Conservation (phyloP, 2,113 vertebrate species). For the Seriola dumerili region DNA sequence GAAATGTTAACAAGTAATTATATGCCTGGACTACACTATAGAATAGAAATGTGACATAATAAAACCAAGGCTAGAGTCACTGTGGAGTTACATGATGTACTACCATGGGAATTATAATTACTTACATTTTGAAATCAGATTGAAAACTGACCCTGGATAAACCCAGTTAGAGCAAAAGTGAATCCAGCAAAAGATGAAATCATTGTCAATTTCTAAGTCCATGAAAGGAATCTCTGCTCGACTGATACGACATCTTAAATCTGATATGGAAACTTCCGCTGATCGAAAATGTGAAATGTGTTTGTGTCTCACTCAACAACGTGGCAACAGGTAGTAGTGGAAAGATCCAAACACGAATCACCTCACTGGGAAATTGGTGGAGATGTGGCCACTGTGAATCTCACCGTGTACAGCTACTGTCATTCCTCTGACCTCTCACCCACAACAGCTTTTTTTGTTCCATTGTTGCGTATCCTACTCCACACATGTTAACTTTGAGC, state of each 20-base stretch:
- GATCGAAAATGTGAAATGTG: slow-evolving; percentile 28
- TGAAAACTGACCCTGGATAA: slow-evolving; percentile 1
- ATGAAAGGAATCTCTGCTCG: slow-evolving; percentile 12
- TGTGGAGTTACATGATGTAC: background rate
- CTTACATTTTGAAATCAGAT: background rate
- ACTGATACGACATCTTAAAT: slow-evolving; percentile 30
- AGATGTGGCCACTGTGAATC: slow-evolving; percentile 6
- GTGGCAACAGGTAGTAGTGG: slow-evolving; percentile 18
- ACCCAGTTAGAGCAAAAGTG: background rate
- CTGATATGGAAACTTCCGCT: slow-evolving; percentile 42
- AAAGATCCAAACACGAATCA: slow-evolving; percentile 14
- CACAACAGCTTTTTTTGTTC: slow-evolving; percentile 39
- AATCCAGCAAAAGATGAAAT: background rate
- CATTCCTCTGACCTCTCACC: slow-evolving; percentile 40
- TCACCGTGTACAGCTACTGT: background rate
- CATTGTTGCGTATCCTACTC: slow-evolving; percentile 8
- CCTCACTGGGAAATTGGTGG: slow-evolving; percentile 1
- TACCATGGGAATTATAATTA: background rate
- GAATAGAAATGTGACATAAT: slow-evolving; percentile 48
- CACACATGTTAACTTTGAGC: slow-evolving; percentile 44
- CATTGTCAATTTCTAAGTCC: background rate
- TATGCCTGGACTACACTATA: slow-evolving; percentile 45
- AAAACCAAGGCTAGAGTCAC: background rate
- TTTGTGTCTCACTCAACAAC: slow-evolving; percentile 30
- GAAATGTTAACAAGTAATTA: slow-evolving; percentile 68